phyloP scores from a whole-genome alignment of 2,797 vertebrate genomes.

The Epinephelus coioides region DNA sequence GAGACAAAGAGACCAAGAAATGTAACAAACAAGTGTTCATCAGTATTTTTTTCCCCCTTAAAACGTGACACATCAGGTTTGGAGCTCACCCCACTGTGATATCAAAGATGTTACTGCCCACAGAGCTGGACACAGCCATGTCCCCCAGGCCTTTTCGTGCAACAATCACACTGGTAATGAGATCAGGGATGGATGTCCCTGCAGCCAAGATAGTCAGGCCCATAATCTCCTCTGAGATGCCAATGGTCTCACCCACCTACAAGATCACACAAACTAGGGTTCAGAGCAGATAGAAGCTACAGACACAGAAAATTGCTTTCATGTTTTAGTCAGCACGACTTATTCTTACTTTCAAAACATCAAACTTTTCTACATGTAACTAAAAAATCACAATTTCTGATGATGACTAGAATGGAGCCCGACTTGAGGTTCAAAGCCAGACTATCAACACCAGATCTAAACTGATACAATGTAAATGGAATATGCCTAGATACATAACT shows the following conservation, averaged over 20 bases:
- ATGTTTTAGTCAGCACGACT: not conserved
- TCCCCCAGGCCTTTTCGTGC: slow-evolving; percentile 96
- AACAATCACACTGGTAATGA: slow-evolving; percentile 98
- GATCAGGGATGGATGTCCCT: slow-evolving; percentile 97
- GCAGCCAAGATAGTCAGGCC: slow-evolving; percentile 96
- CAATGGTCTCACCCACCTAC: slow-evolving; percentile 97
- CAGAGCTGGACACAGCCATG: slow-evolving; percentile 98
- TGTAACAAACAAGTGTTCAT: not conserved
- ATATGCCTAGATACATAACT: too few species aligned
- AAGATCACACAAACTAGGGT: not conserved
- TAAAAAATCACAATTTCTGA: too few species aligned
- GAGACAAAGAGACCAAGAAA: slow-evolving; percentile 10
- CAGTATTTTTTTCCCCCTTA: not conserved
- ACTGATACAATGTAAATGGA: too few species aligned
- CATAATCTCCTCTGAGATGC: slow-evolving; percentile 99
- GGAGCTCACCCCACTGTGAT: slow-evolving; percentile 97
- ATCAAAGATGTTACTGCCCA: slow-evolving; percentile 98
- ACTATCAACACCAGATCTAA: too few species aligned
- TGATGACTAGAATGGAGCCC: too few species aligned
- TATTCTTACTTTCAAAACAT: not conserved
- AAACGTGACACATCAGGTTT: not conserved
- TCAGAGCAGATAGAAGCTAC: slow-evolving; percentile 8
- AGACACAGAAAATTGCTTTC: slow-evolving; percentile 2
- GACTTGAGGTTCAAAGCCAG: too few species aligned
- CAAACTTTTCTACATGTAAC: too few species aligned